phyloP scores from a whole-genome alignment of 2,888 invertebrate species.

The Homarus gammarus region DNA sequence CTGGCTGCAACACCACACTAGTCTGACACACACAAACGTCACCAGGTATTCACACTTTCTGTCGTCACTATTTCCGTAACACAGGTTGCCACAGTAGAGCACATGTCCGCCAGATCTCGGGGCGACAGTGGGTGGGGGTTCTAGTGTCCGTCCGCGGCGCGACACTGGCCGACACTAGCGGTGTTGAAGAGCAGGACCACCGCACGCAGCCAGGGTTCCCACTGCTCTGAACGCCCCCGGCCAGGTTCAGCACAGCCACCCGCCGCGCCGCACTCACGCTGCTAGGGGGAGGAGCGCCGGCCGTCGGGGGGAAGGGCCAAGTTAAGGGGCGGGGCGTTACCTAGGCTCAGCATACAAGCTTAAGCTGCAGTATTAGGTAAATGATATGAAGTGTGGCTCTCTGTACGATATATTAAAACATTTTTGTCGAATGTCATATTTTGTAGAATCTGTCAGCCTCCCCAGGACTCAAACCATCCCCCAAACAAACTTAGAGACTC shows the following conservation, averaged over 20 bases:
- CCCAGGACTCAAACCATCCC: neutral
- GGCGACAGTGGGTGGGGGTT: neutral
- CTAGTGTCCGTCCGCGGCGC: conserved; percentile 47
- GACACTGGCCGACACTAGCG: conserved; percentile 46
- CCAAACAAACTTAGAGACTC: conserved; percentile 22
- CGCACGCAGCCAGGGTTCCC: conserved; percentile 66
- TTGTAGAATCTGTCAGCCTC: neutral
- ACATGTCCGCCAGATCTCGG: conserved; percentile 41
- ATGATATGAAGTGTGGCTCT: conserved; percentile 24
- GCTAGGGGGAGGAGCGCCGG: conserved; percentile 44
- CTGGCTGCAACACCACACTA: conserved; percentile 43
- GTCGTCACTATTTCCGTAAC: conserved; percentile 40
- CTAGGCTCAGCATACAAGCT: neutral
- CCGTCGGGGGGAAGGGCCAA: conserved; percentile 24
- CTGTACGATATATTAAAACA: neutral
- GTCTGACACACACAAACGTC: conserved; percentile 53
- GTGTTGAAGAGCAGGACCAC: conserved; percentile 58
- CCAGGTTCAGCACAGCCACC: conserved; percentile 45
- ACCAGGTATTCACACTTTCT: conserved; percentile 47
- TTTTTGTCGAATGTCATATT: conserved; percentile 25
- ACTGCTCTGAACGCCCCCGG: conserved; percentile 67
- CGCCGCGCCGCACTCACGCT: conserved; percentile 66
- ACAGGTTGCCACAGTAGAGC: conserved; percentile 53
- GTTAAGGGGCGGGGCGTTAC: neutral
- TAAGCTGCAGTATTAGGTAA: neutral